These are phyloP conservation scores for Salminus brasiliensis DNA, from an alignment of 2,113 vertebrate genomes.

Conservation along the genomic window DNA sequence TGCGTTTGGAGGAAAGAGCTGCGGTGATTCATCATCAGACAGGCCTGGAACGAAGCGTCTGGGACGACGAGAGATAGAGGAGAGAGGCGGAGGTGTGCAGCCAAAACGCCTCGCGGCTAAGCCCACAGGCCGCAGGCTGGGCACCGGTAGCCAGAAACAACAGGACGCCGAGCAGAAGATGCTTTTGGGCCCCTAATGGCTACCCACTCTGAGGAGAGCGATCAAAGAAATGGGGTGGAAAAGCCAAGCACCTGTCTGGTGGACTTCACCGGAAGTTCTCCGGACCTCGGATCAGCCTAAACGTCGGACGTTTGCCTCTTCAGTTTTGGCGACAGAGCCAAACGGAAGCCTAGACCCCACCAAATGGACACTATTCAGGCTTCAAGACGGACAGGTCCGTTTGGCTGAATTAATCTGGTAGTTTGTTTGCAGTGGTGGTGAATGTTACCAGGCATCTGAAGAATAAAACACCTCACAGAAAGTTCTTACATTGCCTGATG, in stretches of 20 bases:
- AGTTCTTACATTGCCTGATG: too few species aligned
- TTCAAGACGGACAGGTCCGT: too few species aligned
- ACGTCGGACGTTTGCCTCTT: too few species aligned
- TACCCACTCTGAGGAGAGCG: neutral
- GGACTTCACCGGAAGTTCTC: too few species aligned
- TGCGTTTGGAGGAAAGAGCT: constrained; percentile 23
- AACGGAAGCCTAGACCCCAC: too few species aligned
- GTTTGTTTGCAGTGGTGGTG: too few species aligned
- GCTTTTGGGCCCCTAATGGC: neutral
- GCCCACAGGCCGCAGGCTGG: constrained; percentile 29
- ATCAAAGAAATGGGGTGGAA: neutral
- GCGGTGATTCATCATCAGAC: constrained; percentile 41
- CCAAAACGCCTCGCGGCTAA: constrained; percentile 24
- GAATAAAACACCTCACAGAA: too few species aligned
- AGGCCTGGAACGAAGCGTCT: constrained; percentile 4
- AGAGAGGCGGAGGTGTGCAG: constrained; percentile 22
- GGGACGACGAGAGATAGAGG: neutral
- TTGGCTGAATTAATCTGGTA: too few species aligned
- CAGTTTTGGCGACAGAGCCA: too few species aligned
- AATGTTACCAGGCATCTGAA: too few species aligned
- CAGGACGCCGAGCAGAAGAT: neutral
- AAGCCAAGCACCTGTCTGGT: neutral
- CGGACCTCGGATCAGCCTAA: neutral
- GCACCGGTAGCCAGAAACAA: neutral
- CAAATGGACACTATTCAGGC: too few species aligned